Evolutionary conservation across 2,888 invertebrate genomes (phyloP).

Genomic region (Pemphredon lugubris): DNA sequence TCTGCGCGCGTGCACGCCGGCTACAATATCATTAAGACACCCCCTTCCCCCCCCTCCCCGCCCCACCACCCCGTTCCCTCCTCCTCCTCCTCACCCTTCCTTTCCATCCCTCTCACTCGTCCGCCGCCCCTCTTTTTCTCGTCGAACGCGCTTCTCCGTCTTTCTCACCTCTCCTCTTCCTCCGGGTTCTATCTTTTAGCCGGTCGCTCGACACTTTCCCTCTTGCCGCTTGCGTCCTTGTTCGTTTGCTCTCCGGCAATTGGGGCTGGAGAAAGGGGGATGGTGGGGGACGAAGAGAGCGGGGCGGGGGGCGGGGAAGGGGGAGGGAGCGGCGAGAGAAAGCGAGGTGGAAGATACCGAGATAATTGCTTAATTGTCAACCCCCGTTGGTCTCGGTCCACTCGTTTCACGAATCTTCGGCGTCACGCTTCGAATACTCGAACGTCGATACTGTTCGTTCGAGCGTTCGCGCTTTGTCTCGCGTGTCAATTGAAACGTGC

Average conservation of each 20-base stretch:
- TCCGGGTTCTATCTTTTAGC: constrained; percentile 10
- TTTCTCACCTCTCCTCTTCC: constrained; percentile 39
- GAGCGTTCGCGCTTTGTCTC: too few relatives aligned
- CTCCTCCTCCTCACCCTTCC: constrained; percentile 32
- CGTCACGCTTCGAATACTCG: too few relatives aligned
- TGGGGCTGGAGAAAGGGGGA: neutral
- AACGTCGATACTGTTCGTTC: too few relatives aligned
- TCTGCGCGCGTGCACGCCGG: constrained; percentile 75
- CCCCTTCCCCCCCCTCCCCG: constrained; percentile 47
- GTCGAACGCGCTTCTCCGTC: constrained; percentile 17
- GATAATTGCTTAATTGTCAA: constrained; percentile 62
- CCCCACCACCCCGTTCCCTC: too few relatives aligned
- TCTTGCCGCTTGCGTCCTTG: constrained; percentile 31
- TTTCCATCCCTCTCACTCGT: constrained; percentile 8
- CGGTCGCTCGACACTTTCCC: constrained; percentile 42
- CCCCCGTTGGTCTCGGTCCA: constrained; percentile 24
- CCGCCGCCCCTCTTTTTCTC: neutral
- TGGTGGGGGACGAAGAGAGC: constrained; percentile 4
- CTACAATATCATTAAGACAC: constrained; percentile 79
- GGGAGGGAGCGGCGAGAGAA: too few relatives aligned
- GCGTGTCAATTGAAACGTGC: too few relatives aligned
- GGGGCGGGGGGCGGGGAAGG: too few relatives aligned
- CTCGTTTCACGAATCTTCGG: constrained; percentile 38
- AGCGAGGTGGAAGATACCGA: too few relatives aligned
- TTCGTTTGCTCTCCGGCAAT: constrained; percentile 5